phyloP scores from a whole-genome alignment of 2,888 invertebrate species.

The Ormia ochracea region DNA sequence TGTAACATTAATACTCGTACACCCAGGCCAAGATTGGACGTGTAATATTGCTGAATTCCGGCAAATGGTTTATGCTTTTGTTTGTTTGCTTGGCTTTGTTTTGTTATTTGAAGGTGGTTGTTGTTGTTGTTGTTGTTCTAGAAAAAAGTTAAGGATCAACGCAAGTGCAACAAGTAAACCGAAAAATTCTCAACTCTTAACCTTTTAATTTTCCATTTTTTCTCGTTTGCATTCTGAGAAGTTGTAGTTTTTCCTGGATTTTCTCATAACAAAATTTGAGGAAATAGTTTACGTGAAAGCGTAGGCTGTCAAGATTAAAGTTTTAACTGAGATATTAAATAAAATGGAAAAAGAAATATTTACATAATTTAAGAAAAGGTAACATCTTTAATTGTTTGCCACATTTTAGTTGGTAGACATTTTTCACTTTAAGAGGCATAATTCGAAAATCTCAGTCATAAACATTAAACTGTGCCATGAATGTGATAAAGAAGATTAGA shows the following conservation, averaged over 20 bases:
- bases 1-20: neutral
- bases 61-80: slow-evolving; percentile 1
- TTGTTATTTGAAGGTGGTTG: neutral
- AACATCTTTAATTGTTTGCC: slow-evolving; percentile 27
- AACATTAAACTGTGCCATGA: neutral
- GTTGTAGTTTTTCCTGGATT: slow-evolving; percentile 42
- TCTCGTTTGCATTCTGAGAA: slow-evolving; percentile 36
- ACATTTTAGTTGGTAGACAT: slow-evolving; percentile 13
- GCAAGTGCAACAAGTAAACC: slow-evolving; percentile 45
- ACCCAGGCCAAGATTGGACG: slow-evolving; percentile 23
- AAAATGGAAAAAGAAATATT: neutral
- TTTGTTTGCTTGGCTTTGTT: neutral
- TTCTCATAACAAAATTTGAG: slow-evolving; percentile 31
- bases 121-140: slow-evolving; percentile 27
- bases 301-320: slow-evolving; percentile 48
- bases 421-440: slow-evolving; percentile 35
- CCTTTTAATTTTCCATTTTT: slow-evolving; percentile 31
- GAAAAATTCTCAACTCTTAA: slow-evolving; percentile 58
- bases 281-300: slow-evolving; percentile 1
- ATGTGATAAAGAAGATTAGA: neutral
- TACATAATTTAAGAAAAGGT: neutral
- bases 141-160: slow-evolving; percentile 53
- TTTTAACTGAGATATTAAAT: neutral
- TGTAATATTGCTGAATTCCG: slow-evolving; percentile 29
- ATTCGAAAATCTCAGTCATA: slow-evolving; percentile 21